Conservation (phyloP, 2,113 vertebrate species). For the Chaenocephalus aceratus region DNA sequence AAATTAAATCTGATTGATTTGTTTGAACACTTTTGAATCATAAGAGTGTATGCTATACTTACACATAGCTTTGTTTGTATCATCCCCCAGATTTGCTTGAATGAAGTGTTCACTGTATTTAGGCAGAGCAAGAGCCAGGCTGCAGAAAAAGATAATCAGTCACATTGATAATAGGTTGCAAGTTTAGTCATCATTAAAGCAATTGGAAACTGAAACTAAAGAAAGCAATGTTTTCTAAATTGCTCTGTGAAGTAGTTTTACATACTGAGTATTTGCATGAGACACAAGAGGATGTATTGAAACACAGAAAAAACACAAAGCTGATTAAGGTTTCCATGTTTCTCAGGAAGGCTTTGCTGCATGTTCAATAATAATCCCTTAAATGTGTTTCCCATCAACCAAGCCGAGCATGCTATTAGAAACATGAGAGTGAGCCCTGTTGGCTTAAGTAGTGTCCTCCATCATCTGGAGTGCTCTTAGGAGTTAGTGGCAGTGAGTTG, state of each 20-base stretch:
- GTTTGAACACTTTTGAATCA: conserved; percentile 13
- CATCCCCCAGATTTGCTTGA: conserved; percentile 93
- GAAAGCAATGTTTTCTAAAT: not conserved
- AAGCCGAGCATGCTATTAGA: conserved; percentile 22
- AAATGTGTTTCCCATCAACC: conserved; percentile 1
- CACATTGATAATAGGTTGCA: not conserved
- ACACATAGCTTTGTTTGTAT: conserved; percentile 93
- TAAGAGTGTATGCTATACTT: conserved; percentile 81
- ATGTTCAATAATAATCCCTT: not conserved
- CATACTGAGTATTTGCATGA: not conserved
- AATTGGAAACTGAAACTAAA: conserved; percentile 3
- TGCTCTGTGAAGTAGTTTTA: not conserved
- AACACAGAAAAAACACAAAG: not conserved
- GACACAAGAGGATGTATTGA: not conserved
- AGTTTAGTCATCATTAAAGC: not conserved
- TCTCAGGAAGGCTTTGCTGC: not conserved
- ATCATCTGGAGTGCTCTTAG: conserved; percentile 21
- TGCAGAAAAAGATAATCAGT: conserved; percentile 72
- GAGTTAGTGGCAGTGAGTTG: not conserved
- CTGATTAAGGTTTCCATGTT: not conserved
- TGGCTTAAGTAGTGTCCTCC: conserved; percentile 42
- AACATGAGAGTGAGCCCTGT: conserved; percentile 66
- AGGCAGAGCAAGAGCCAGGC: conserved; percentile 96
- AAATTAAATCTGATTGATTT: not conserved
- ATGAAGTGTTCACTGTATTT: conserved; percentile 98